A percentile compares a stretch with the other conserved stretches of the same genome.
These are phyloP conservation scores for Microtus pennsylvanicus DNA, from an alignment of 2,113 vertebrate genomes.

Conservation along the genomic window DNA sequence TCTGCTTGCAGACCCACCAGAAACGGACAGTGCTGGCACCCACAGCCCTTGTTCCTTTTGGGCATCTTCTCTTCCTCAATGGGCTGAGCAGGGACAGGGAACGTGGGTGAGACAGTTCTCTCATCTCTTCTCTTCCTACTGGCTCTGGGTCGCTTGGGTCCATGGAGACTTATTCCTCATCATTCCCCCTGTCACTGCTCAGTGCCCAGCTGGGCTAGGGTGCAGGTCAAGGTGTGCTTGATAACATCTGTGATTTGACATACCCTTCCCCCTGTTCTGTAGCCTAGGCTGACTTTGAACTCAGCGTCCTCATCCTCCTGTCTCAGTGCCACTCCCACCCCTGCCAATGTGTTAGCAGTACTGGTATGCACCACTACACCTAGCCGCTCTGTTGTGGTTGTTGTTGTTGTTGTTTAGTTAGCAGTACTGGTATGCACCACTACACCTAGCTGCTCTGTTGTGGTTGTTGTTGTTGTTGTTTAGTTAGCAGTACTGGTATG, in stretches of 20 bases:
- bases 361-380: not conserved
- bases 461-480: too few species aligned
- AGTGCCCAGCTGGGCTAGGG: not conserved
- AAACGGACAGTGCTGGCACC: not conserved
- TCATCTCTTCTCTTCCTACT: not conserved
- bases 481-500: not conserved
- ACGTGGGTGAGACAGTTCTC: fast-evolving
- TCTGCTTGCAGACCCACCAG: too few species aligned
- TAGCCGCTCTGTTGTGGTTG: too few species aligned
- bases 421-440: not conserved
- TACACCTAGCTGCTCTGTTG: too few species aligned
- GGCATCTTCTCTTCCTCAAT: not conserved
- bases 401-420: not conserved
- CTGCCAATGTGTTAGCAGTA: not conserved
- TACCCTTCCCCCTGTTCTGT: too few species aligned
- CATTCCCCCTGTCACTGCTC: not conserved
- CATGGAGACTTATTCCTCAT: not conserved
- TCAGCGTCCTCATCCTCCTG: not conserved
- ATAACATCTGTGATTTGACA: too few species aligned
- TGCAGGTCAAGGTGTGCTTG: not conserved
- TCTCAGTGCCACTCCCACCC: not conserved
- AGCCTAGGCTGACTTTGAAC: too few species aligned
- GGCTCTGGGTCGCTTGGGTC: not conserved
- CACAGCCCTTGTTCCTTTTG: fast-evolving
- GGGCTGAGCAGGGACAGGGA: too few species aligned